Conservation (phyloP, 2,113 vertebrate species). For the Butastur rufipennis region DNA sequence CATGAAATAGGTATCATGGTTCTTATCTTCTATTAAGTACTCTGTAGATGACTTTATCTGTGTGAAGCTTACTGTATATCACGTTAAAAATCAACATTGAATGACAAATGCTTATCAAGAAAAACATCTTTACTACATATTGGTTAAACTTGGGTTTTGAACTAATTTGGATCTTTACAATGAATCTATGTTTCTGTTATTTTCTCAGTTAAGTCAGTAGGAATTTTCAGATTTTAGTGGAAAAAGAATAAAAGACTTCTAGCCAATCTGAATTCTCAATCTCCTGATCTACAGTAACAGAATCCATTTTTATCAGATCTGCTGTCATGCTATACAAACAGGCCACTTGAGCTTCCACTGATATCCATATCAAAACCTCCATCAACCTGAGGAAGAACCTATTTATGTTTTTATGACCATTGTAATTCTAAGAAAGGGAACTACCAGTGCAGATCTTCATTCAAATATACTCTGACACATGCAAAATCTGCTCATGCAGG, state of each 20-base stretch:
- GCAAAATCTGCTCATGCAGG: not conserved
- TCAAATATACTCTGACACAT: not conserved
- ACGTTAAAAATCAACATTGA: not conserved
- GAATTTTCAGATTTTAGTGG: not conserved
- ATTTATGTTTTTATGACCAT: not conserved
- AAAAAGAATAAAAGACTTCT: not conserved
- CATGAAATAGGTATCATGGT: not conserved
- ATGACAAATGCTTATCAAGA: not conserved
- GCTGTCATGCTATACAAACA: not conserved
- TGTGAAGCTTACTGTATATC: not conserved
- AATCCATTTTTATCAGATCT: not conserved
- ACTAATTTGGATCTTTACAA: not conserved
- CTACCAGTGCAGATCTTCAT: not conserved
- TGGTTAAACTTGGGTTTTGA: not conserved
- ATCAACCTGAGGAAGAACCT: not conserved
- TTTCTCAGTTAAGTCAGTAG: not conserved
- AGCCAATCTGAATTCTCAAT: not conserved
- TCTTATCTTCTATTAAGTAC: not conserved
- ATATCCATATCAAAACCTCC: not conserved
- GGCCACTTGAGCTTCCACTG: not conserved
- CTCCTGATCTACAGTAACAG: not conserved
- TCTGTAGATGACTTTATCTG: not conserved
- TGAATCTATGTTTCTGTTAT: not conserved
- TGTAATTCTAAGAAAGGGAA: not conserved
- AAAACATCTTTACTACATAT: not conserved